Base-by-base conservation (phyloP, 2,888 invertebrate genomes). In the Tetragonula carbonaria region DNA sequence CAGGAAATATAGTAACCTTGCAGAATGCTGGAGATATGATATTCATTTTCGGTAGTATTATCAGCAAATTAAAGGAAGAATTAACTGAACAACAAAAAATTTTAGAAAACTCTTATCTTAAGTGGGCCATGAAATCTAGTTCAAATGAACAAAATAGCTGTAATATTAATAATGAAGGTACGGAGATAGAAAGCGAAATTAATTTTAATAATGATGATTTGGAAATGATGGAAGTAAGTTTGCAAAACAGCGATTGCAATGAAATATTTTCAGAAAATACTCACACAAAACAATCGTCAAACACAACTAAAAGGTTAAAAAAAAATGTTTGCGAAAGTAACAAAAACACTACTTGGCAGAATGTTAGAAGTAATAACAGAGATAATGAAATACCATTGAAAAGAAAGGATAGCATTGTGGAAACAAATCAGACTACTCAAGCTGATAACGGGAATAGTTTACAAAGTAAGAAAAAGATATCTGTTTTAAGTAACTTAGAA, bases 61-160 rank as follows among this genome's bases (percentile, higher is more conserved):
- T 84, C 51, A 62, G 51, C 18, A 72, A 78, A 50, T 55, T 78
- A 8, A 82, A 67, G 14, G n/a, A 71, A 16, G 71, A 78, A n/a
- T 13, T 84, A 23, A 55, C 18, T 4, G 28, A 55, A 5, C n/a
- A 71, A 11, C 68, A 84, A 51, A 18, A 71, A 8, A 14, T 38
- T 23, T 74, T 66, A 23, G 63, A 6, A 67, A n/a, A 14, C 5
- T 50, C 0, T 18, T 74, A 57, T 14, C 2, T 13, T 38, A 16
- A 21, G 16, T n/a, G 28, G 8, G 33, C 11, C 21, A 45, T 45
- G 45, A 65, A 18, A 53, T 4, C 5, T 50, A 14, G 11, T 65
- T 62, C 16, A 28, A 23, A 51, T 23, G 4, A n/a, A 14, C 33
- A 66, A n/a, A 0, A 23, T 74, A 38, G 21, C 21, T 23, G 11